Base-by-base conservation (phyloP, 2,113 vertebrate genomes). In the Neogobius melanostomus region DNA sequence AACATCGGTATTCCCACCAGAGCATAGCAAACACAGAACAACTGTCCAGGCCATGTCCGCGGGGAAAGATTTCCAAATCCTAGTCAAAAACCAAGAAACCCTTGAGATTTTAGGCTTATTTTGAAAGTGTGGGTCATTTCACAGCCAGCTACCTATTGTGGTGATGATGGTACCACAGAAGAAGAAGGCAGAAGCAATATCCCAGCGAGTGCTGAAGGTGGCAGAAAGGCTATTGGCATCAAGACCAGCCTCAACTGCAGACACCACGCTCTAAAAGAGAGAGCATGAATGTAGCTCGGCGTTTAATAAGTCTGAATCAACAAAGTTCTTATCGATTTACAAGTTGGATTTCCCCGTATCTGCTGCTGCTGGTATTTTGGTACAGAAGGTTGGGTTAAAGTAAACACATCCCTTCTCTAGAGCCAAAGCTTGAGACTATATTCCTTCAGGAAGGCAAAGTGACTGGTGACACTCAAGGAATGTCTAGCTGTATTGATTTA, bases 161-260 rank as follows among this genome's bases (percentile, higher is more conserved):
- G 95, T 97, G 82, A 97, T 95, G 84, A 97, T 94, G 75, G 95
- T 96, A 64, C 96, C 96, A 54, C 95, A 95, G 90, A 97, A 97
- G 92, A 97, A 96, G 86, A 95, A 94, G 17, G 95, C 92, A 0
- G 93, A 95, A 66, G 92, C 88, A 64, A 94, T 73, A 86, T 95
- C 92, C 96, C 96, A 97, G 80, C 89, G 91, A 71, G 82, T 91
- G 85, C 85, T 94, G 70, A 83, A 81, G 84, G 92, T 92, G 68
- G 81, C 67, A 46, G 85, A 11, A 71, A 92, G 91, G 76, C 54
- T 84, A 68, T 67, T 85, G 11, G 93, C 88, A 70, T 96, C 89
- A 3, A 95, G 90, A 7, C 95, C 96, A 10, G 91, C 90, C 17
- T 94, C 88, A 67, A 96, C 82, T 0, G 94, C 93, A 53, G 90